Conservation (phyloP, 2,113 vertebrate species). For the Elephas maximus region DNA sequence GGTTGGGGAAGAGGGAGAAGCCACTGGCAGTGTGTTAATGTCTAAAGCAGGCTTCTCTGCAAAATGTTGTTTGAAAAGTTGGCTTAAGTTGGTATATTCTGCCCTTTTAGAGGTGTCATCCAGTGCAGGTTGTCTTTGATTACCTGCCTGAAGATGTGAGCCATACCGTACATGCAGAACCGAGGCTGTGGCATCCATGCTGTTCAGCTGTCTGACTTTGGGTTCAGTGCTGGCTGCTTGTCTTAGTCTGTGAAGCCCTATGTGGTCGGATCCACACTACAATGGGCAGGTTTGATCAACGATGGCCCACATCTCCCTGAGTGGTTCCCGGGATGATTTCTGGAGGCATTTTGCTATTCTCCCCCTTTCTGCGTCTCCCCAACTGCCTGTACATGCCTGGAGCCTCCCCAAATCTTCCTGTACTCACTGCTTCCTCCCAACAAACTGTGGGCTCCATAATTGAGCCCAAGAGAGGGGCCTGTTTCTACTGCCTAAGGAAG, state of each 20-base stretch:
- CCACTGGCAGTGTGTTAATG: not conserved
- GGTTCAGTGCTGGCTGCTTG: not conserved
- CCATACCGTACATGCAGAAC: not conserved
- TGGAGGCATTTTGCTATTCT: not conserved
- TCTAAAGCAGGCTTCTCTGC: not conserved
- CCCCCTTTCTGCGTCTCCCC: not conserved
- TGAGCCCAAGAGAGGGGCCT: slow-evolving; percentile 58
- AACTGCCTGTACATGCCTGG: slow-evolving; percentile 46
- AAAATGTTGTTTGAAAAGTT: not conserved
- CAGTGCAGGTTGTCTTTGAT: not conserved
- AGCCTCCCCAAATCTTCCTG: slow-evolving; percentile 56
- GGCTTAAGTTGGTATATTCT: not conserved
- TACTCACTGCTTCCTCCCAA: slow-evolving; percentile 14
- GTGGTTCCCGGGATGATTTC: slow-evolving; percentile 42
- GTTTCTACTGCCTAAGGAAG: slow-evolving; percentile 46
- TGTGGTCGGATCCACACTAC: not conserved
- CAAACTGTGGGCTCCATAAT: slow-evolving; percentile 52
- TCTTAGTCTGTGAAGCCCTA: not conserved
- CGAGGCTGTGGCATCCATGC: not conserved
- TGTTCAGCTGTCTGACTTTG: rapidly evolving
- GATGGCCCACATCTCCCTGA: not conserved
- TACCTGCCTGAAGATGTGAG: not conserved
- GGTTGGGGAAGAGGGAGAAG: not conserved
- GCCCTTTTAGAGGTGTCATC: not conserved
- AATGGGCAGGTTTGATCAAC: not conserved